These are phyloP conservation scores for Dione vanillae DNA, from an alignment of 2,888 invertebrate species.

Conservation along the genomic window DNA sequence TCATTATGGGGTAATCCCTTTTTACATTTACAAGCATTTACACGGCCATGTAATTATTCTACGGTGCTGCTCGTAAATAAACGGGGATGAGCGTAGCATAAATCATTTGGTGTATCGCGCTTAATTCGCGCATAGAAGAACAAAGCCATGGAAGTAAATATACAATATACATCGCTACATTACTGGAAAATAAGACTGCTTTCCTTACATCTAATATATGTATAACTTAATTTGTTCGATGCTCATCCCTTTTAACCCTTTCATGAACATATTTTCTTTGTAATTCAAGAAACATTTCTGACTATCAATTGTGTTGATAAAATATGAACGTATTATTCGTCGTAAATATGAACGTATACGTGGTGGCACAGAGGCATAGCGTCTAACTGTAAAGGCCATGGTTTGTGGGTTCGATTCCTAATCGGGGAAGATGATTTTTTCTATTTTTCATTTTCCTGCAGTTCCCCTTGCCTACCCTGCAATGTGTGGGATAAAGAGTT, in stretches of 20 bases:
- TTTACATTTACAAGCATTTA: constrained; percentile 78
- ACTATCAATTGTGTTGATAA: too few species aligned
- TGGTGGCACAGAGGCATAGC: too few species aligned
- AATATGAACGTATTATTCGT: too few species aligned
- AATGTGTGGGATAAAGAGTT: too few species aligned
- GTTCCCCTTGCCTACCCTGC: too few species aligned
- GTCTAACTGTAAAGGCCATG: too few species aligned
- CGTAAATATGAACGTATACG: too few species aligned
- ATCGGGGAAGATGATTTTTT: too few species aligned
- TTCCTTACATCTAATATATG: constrained; percentile 25
- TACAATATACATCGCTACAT: constrained; percentile 67
- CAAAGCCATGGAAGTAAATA: constrained; percentile 81
- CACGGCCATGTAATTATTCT: constrained; percentile 78
- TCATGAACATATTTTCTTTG: background rate
- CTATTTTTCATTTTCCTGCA: too few species aligned
- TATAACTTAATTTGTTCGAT: constrained; percentile 4
- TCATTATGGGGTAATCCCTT: constrained; percentile 65
- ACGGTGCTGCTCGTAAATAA: constrained; percentile 79
- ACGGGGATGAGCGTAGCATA: constrained; percentile 80
- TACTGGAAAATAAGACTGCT: constrained; percentile 57
- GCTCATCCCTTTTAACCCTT: background rate
- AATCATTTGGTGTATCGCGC: constrained; percentile 75
- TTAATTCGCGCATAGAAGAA: constrained; percentile 82
- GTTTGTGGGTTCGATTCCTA: too few species aligned
- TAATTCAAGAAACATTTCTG: background rate